Evolutionary conservation across 92 coral and sea anemone species (phyloP), one percentile per base, ranked within the genome.

Genomic region (Parazoanthus darwini): DNA sequence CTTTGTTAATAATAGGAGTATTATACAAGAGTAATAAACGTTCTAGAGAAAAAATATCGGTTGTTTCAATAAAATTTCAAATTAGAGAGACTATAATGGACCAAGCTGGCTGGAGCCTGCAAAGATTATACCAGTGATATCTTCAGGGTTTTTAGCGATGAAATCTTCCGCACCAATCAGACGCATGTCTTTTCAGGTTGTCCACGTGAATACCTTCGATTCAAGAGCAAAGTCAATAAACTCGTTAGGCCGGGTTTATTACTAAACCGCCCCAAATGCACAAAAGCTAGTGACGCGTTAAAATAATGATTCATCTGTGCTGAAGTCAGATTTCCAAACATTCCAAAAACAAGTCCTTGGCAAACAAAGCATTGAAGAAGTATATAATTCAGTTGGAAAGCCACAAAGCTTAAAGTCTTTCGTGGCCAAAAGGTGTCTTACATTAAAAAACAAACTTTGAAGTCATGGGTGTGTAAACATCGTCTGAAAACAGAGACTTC

Each of bases 241-340:
- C 9, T 70, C 65, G 65, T 84, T 18, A 76, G 79, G 67, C 9
- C 58, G 20, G 20, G 38, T 39, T 15, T 70, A 22, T 6, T 38
- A 42, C 35, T 65, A 82, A 82, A 65, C 75, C 74, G 59, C 75
- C 86, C 63, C 37, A 82, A 38, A 65, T 43, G 66, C 54, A 25
- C 65, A 25, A 82, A 65, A 38, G 39, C n/a, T 4, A n/a, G 14
- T 39, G 86, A 42, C 14, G 74, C 48, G 50, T 43, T 23, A 63
- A 70, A 29, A 66, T 23, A 37, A 70, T 23, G 76, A 39, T 82
- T 82, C 51, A 77, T 82, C 86, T 67, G 39, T 23, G 63, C 86
- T 67, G 25, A 66, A 82, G 75, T 65, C 75, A 82, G 86, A 82
- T 82, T 65, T 66, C 54, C 29, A 82, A 82, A 66, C 74, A 66